Conservation (phyloP, 2,113 vertebrate genomes). For the Sphaerodactylus townsendi region DNA sequence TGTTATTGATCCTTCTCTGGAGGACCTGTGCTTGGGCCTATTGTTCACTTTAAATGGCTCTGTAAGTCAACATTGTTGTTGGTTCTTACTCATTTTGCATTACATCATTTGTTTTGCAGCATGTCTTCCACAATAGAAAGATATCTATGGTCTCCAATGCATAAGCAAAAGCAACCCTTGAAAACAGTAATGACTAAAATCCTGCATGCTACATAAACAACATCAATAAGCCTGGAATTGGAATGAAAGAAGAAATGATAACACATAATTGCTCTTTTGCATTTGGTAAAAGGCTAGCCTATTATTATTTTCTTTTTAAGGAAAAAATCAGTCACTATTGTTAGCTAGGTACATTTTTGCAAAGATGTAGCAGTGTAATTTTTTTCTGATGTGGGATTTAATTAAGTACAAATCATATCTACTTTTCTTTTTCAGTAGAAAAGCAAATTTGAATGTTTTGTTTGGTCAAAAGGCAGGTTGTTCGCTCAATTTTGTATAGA, state of each 20-base stretch:
- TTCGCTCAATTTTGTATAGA: neutral
- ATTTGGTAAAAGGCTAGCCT: neutral
- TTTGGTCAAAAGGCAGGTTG: neutral
- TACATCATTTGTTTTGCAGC: constrained; percentile 38
- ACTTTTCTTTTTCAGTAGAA: neutral
- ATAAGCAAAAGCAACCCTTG: accelerated
- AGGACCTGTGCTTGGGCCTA: constrained; percentile 51
- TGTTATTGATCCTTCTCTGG: constrained; percentile 68
- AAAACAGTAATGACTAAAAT: neutral
- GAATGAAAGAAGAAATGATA: neutral
- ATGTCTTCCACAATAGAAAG: constrained; percentile 44
- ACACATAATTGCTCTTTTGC: neutral
- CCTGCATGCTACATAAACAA: neutral
- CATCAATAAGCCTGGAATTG: neutral
- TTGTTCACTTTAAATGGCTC: constrained; percentile 67
- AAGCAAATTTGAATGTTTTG: neutral
- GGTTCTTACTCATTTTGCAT: constrained; percentile 47
- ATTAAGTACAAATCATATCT: neutral
- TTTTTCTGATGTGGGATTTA: neutral
- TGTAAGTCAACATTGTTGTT: constrained; percentile 53
- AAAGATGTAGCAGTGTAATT: neutral
- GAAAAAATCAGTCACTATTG: accelerated
- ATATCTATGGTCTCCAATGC: constrained; percentile 29
- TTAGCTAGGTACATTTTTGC: neutral
- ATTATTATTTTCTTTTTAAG: neutral